Percentiles rank a stretch among this genome's conserved stretches.
Evolutionary conservation across 2,888 invertebrate genomes (phyloP).

Genomic region (Hemistola chrysoprasaria): DNA sequence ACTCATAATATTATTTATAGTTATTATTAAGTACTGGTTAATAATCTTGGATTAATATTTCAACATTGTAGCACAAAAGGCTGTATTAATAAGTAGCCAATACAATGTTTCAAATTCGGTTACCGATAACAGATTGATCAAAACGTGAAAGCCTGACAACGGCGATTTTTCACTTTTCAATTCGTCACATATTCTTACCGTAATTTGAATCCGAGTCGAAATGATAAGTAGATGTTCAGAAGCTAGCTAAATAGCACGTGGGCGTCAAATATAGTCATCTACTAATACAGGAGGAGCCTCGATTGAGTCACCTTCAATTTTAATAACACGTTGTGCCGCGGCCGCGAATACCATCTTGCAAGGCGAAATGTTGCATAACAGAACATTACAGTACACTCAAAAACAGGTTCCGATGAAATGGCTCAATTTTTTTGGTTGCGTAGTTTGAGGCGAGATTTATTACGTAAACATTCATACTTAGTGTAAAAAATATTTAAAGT

Average conservation of each 20-base stretch:
- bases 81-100: too few species aligned
- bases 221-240: slow-evolving; percentile 37
- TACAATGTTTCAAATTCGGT: too few species aligned
- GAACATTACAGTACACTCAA: neutral
- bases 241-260: slow-evolving; percentile 42
- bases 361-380: slow-evolving; percentile 36
- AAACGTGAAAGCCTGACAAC: too few species aligned
- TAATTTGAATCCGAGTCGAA: slow-evolving; percentile 27
- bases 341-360: slow-evolving; percentile 35
- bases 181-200: slow-evolving; percentile 7
- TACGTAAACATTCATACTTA: too few species aligned
- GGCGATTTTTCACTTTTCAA: neutral
- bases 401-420: slow-evolving; percentile 19
- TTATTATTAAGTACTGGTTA: too few species aligned
- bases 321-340: slow-evolving; percentile 41
- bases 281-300: slow-evolving; percentile 56
- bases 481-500: too few species aligned
- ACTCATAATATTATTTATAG: too few species aligned
- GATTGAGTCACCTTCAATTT: slow-evolving; percentile 56
- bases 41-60: too few species aligned
- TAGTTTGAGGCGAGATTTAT: neutral
- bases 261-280: slow-evolving; percentile 60
- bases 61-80: too few species aligned
- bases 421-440: neutral
- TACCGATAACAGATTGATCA: too few species aligned